Percentiles rank a stretch among this genome's conserved stretches.
Evolutionary conservation across 2,113 vertebrate genomes (phyloP).

Genomic region (Irena cyanogastra): DNA sequence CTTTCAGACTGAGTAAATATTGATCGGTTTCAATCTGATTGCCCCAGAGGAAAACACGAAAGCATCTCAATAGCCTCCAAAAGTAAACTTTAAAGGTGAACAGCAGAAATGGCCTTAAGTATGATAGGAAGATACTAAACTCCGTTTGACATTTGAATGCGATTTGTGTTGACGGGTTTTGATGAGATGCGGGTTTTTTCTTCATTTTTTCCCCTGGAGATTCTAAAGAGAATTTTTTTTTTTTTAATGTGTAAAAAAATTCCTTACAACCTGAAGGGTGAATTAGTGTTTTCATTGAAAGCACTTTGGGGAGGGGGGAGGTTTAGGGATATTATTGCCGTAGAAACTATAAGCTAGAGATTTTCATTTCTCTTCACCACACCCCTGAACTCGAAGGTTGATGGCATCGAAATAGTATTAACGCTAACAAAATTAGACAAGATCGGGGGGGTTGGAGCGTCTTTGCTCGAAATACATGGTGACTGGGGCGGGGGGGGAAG

Average conservation of each 20-base stretch:
- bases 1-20: constrained; percentile 89
- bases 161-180: background rate
- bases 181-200: background rate
- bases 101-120: constrained; percentile 47
- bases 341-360: background rate
- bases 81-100: constrained; percentile 81
- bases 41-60: constrained; percentile 80
- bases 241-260: background rate
- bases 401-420: background rate
- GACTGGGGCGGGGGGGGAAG: rapidly evolving
- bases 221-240: background rate
- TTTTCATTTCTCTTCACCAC: background rate
- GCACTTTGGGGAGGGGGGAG: background rate
- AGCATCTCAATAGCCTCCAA: constrained; percentile 75
- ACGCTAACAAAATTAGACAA: background rate
- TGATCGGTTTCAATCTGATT: constrained; percentile 85
- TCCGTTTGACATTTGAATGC: background rate
- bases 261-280: background rate
- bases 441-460: background rate
- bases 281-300: background rate
- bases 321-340: background rate
- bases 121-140: constrained; percentile 39
- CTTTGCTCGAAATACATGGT: background rate
- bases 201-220: background rate
- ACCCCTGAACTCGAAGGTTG: background rate